Base-by-base conservation (phyloP, 1,140 invertebrate species). In the Venturia canescens region DNA sequence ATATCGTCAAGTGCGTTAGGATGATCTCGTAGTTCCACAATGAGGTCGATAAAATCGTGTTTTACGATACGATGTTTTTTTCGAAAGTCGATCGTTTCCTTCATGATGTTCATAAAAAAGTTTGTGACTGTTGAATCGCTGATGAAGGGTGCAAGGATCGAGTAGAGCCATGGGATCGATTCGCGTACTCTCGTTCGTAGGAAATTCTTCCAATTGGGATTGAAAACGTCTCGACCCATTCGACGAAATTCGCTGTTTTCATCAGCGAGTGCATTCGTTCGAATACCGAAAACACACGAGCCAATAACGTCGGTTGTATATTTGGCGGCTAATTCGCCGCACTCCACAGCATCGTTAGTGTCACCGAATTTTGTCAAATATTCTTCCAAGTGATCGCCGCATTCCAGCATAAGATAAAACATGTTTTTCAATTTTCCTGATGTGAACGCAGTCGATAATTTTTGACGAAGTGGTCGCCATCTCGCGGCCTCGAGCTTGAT, bases 271-370 rank as follows among this genome's bases (percentile, higher is more conserved):
- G 91, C 87, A 78, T 93, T 92, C 80, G 89, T 89, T 67, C 94
- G 89, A 4, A 94, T 87, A 3, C 94, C 94, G 86, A 94, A 94
- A 21, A 92, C 93, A 75, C 91, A 92, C 0, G 89, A 90, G 0
- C 91, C 93, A 69, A 94, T 94, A 11, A 93, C 90, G 83, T 94
- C 93, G 13, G 92, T 93, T 0, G 92, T 91, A 77, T 92, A 94
- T 53, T 91, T 90, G 2, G 89, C 90, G 70, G 93, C 84, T 0
- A 93, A 48, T 81, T 92, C 90, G 86, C 93, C 90, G 26, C 93
- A 88, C 83, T 93, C 93, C 26, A 93, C 87, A 13, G 86, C 85
- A 29, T 87, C 84, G 78, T 90, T 90, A 69, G 87, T 88, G 27
- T 86, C 79, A 5, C 85, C 80, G 9, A 87, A 50, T 38, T 90